phyloP scores from a whole-genome alignment of 23 tunicate genomes.

The Diplosoma virens region DNA sequence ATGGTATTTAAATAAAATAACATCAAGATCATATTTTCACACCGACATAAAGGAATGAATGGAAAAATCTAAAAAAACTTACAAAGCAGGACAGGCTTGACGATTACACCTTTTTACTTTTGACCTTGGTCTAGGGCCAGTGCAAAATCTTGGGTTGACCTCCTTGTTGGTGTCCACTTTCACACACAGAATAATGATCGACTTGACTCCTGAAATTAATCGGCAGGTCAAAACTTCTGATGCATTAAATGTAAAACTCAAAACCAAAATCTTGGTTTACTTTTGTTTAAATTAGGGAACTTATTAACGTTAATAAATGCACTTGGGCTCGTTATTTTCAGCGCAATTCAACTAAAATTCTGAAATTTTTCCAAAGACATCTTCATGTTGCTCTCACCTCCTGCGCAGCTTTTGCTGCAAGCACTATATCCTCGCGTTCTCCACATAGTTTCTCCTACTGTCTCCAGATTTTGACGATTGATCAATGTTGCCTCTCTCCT shows the following conservation, averaged over 20 bases:
- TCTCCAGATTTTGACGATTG: neutral
- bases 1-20: too few relatives aligned
- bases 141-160: constrained; percentile 41
- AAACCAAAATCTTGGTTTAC: too few relatives aligned
- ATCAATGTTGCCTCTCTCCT: neutral
- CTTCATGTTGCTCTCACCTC: too few relatives aligned
- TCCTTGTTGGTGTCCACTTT: constrained; percentile 14
- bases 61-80: too few relatives aligned
- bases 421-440: constrained; percentile 45
- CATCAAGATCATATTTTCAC: too few relatives aligned
- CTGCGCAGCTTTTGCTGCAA: constrained; percentile 64
- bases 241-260: too few relatives aligned
- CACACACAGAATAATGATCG: constrained; percentile 28
- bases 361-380: too few relatives aligned
- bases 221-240: neutral
- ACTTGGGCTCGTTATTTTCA: too few relatives aligned
- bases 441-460: constrained; percentile 38
- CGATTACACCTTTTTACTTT: constrained; percentile 46
- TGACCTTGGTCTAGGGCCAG: constrained; percentile 33
- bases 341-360: too few relatives aligned
- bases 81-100: constrained; percentile 76
- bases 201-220: constrained; percentile 37
- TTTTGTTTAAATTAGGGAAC: too few relatives aligned
- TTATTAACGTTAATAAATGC: too few relatives aligned
- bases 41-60: too few relatives aligned